phyloP scores from a whole-genome alignment of 64 coral and sea anemone species.

The Stichodactyla helianthus region DNA sequence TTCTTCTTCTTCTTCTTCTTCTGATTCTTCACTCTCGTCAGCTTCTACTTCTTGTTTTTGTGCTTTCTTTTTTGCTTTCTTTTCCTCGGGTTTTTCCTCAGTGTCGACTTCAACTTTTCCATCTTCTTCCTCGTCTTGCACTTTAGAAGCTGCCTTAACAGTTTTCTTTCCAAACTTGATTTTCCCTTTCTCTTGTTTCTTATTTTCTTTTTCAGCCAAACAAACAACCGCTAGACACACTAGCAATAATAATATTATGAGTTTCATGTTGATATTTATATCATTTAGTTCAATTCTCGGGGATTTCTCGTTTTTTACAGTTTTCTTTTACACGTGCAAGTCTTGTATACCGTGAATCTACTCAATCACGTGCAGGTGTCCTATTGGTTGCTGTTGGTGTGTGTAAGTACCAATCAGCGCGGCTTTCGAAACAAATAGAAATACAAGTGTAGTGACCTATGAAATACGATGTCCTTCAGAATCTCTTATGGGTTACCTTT shows the following conservation, averaged over 20 bases:
- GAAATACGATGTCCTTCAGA: too few relatives aligned
- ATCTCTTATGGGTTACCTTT: too few relatives aligned
- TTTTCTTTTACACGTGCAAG: not conserved
- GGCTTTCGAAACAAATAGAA: not conserved
- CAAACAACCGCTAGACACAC: slow-evolving; percentile 28
- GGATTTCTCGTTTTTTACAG: not conserved
- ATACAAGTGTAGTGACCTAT: not conserved
- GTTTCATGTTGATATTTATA: not conserved
- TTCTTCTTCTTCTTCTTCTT: slow-evolving; percentile 30
- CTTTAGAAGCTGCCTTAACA: slow-evolving; percentile 35
- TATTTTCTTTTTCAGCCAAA: slow-evolving; percentile 27
- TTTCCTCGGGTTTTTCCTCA: slow-evolving; percentile 8
- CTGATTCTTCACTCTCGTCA: slow-evolving; percentile 35
- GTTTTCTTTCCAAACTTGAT: slow-evolving; percentile 16
- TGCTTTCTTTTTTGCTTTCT: slow-evolving; percentile 22
- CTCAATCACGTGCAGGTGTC: slow-evolving; percentile 11
- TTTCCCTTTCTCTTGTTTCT: slow-evolving; percentile 18
- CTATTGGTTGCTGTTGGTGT: not conserved
- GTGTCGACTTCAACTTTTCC: slow-evolving; percentile 75
- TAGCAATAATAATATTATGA: slow-evolving; percentile 14
- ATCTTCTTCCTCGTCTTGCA: slow-evolving; percentile 71
- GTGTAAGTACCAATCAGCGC: not conserved
- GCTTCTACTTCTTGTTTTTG: slow-evolving; percentile 34
- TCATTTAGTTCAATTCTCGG: not conserved
- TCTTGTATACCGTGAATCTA: not conserved